phyloP scores from a whole-genome alignment of 2,888 invertebrate genomes.

The Pseudanteris insignis region DNA sequence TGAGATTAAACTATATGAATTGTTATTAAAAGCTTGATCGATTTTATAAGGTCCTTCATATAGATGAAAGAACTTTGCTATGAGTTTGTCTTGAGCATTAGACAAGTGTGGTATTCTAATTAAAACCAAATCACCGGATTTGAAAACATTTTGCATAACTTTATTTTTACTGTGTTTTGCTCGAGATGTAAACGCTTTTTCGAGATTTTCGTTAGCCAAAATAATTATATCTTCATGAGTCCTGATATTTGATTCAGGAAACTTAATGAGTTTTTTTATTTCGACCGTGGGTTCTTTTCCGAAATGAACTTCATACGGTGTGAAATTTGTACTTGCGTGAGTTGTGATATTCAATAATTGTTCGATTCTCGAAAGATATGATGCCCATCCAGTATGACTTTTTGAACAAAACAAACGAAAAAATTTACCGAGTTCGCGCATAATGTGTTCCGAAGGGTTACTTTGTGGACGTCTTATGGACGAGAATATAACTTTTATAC shows the following conservation, averaged over 20 bases:
- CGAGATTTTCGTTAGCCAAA: neutral
- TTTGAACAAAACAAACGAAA: neutral
- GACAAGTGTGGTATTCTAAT: conserved; percentile 1
- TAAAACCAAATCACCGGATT: too few species aligned
- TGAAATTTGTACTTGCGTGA: neutral
- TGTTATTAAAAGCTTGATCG: neutral
- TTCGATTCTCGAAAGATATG: neutral
- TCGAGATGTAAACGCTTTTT: conserved; percentile 1
- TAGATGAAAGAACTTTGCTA: conserved; percentile 6
- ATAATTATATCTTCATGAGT: conserved; percentile 4
- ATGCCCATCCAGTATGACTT: neutral
- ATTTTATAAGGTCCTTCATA: conserved; percentile 3
- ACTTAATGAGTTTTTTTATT: neutral
- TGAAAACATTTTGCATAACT: too few species aligned
- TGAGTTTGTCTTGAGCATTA: conserved; percentile 1
- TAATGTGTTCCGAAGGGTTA: neutral
- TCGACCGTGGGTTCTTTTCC: neutral
- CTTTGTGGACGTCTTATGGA: conserved; percentile 2
- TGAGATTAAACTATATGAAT: neutral
- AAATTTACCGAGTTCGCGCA: conserved; percentile 5
- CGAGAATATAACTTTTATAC: neutral
- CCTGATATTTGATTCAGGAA: neutral
- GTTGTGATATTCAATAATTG: neutral
- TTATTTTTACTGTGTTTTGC: neutral
- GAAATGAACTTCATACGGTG: neutral